Evolutionary conservation across 1,140 invertebrate species (phyloP).

Genomic region (Armadillidium nasatum): DNA sequence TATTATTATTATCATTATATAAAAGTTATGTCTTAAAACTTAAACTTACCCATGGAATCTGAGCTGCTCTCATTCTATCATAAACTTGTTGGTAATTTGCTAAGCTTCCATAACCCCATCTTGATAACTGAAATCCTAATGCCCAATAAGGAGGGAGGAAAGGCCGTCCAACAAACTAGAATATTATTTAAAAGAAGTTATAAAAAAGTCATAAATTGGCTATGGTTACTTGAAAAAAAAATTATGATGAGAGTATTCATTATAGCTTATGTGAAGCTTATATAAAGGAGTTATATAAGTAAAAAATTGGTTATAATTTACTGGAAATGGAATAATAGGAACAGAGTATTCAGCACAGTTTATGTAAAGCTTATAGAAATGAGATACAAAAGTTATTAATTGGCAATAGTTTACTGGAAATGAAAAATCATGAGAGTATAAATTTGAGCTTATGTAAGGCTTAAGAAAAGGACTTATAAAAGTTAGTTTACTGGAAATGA

Average conservation of each 20-base stretch:
- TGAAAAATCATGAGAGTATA: too few species aligned
- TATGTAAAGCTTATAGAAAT: too few species aligned
- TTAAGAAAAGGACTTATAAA: too few species aligned
- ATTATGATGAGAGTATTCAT: background rate
- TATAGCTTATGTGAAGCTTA: background rate
- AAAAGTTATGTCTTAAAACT: background rate
- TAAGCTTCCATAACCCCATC: constrained; percentile 51
- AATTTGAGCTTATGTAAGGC: too few species aligned
- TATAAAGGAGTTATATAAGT: background rate
- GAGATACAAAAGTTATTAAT: too few species aligned
- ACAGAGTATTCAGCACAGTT: too few species aligned
- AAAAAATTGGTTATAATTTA: too few species aligned
- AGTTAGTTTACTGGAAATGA: too few species aligned
- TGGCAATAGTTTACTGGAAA: too few species aligned
- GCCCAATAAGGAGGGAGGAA: constrained; percentile 54
- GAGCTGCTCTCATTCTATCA: constrained; percentile 49
- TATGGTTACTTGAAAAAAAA: too few species aligned
- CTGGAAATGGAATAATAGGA: too few species aligned
- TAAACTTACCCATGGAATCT: constrained; percentile 48
- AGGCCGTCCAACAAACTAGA: constrained; percentile 52
- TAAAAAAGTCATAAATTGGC: too few species aligned
- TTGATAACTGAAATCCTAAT: constrained; percentile 54
- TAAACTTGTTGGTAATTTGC: constrained; percentile 47
- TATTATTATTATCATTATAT: background rate
- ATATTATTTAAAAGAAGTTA: constrained; percentile 17